Percentiles rank a stretch among this genome's conserved stretches.
Evolutionary conservation across 2,888 invertebrate species (phyloP).

Genomic region (Nemotelus pantherinus): DNA sequence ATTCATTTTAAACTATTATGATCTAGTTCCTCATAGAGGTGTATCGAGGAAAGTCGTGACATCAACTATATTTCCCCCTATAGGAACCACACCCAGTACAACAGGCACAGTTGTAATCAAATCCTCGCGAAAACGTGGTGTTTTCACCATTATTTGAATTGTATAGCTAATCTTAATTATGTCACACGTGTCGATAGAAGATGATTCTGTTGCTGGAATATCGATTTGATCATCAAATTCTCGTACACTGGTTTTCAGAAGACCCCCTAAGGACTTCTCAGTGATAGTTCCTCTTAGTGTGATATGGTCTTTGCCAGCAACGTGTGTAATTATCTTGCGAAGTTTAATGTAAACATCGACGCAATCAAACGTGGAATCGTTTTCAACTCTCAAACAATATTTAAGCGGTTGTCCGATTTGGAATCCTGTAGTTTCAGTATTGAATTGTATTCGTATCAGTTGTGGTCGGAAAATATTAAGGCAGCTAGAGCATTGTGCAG

Average conservation of each 20-base stretch:
- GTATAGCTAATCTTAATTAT: constrained; percentile 7
- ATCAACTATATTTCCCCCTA: constrained; percentile 23
- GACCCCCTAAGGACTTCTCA: constrained; percentile 21
- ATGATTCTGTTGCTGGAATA: constrained; percentile 10
- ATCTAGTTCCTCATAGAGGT: background rate
- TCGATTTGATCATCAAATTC: constrained; percentile 12
- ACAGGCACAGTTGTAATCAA: constrained; percentile 12
- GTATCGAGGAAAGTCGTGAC: constrained; percentile 15
- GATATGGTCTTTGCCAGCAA: background rate
- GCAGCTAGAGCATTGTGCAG: constrained; percentile 21
- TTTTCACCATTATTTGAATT: constrained; percentile 25
- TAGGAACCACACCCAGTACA: constrained; percentile 8
- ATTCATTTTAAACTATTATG: too few species aligned
- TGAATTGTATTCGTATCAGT: constrained; percentile 22
- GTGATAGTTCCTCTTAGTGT: constrained; percentile 2
- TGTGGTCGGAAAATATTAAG: constrained; percentile 26
- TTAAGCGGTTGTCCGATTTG: constrained; percentile 15
- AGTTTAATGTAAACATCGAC: background rate
- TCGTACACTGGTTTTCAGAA: constrained; percentile 1
- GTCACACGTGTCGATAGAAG: constrained; percentile 29
- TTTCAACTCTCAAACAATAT: constrained; percentile 17
- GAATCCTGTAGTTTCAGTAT: constrained; percentile 23
- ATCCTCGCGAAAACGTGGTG: constrained; percentile 28
- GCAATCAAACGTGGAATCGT: constrained; percentile 21
- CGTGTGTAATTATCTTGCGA: background rate